Evolutionary conservation across 2,113 vertebrate genomes (phyloP).

Genomic region (Aythya baeri): DNA sequence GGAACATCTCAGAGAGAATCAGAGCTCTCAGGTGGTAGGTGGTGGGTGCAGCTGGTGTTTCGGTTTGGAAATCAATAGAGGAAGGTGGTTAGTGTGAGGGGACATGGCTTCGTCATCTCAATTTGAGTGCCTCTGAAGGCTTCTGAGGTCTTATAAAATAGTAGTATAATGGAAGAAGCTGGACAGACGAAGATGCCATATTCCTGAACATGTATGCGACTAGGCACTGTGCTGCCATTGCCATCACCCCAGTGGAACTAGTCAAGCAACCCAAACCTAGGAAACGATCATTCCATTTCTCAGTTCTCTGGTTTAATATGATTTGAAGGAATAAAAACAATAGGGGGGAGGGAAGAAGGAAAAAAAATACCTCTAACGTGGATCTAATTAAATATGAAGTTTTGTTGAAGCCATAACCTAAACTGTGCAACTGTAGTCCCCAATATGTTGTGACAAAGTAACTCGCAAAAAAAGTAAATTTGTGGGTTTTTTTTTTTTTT

Average conservation of each 20-base stretch:
- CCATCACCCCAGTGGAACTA: neutral
- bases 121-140: neutral
- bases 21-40: neutral
- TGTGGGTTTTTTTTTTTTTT: neutral
- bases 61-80: neutral
- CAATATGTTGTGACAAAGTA: neutral
- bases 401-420: neutral
- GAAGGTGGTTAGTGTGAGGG: neutral
- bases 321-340: neutral
- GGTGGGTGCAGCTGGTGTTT: neutral
- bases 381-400: neutral
- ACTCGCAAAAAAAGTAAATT: neutral
- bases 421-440: neutral
- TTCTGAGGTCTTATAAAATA: neutral
- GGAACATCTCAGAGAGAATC: neutral
- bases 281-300: neutral
- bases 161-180: neutral
- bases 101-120: neutral
- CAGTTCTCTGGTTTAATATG: neutral
- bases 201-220: accelerated
- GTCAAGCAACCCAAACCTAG: neutral
- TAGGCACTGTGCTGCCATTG: neutral
- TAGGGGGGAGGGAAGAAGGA: neutral
- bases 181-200: neutral
- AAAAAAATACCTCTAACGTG: neutral